Evolutionary conservation across 2,113 vertebrate species (phyloP), one percentile per base, ranked within the genome.

Genomic region (Dasyornis broadbenti): DNA sequence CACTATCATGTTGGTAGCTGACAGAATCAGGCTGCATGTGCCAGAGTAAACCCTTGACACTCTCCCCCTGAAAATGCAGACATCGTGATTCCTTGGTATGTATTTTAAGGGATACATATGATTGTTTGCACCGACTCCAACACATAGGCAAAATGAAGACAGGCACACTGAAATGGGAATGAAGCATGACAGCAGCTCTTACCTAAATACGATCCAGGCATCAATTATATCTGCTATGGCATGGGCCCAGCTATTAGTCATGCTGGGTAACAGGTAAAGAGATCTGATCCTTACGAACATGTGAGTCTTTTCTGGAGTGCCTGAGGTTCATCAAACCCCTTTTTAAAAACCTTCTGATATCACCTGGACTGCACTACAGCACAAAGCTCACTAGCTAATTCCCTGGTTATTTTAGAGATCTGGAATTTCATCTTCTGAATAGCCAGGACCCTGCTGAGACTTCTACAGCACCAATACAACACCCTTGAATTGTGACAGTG

Each of bases 181-280:
- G 59, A 94, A 90, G 86, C 82, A 82, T 47, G 82, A 95, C 91
- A 92, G 89, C 78, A 88, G 65, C 73, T 81, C 82, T 92, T 84
- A 86, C 86, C 82, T 90, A 92, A 90, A 92, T 78, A 73, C 27
- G 35, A 84, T 81, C 73, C 92, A 87, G 82, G 60, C 82, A 90
- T 87, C 86, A 94, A 92, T 87, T 92, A 81, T 77, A 87, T 44
- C 82, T 95, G 92, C 72, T 77, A 76, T 64, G 52, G 78, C 68
- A 72, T 23, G 24, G 53, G 66, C 59, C 68, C 28, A n/a, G 78
- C 83, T 89, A 95, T 92, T 87, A 95, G 86, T 87, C 89, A 90
- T 59, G 59, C 73, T 35, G 49, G 69, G 76, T 87, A 92, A 87
- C 5, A 90, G 57, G 65, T 45, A 64, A 35, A 71, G 65, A 80